Percentiles rank a stretch among this genome's conserved stretches.
These are phyloP conservation scores for Drosophila subpulchrella DNA, from an alignment of 1,140 invertebrate genomes.

Conservation along the genomic window DNA sequence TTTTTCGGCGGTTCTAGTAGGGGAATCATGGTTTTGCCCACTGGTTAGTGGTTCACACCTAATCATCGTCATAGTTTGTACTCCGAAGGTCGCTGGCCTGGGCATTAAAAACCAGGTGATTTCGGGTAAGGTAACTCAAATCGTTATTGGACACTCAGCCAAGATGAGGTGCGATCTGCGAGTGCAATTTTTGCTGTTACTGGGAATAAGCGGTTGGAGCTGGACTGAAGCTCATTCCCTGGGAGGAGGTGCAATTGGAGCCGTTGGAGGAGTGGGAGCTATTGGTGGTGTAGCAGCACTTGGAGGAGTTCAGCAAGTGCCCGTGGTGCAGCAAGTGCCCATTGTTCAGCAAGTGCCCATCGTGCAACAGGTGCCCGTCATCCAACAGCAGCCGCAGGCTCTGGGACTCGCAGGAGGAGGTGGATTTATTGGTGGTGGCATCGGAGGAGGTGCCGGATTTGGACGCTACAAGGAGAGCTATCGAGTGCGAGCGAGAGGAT, in stretches of 20 bases:
- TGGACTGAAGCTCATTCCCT: slow-evolving; percentile 11
- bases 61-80: slow-evolving; percentile 21
- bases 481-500: slow-evolving; percentile 62
- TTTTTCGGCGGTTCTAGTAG: slow-evolving; percentile 22
- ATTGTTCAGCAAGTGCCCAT: slow-evolving; percentile 59
- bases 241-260: slow-evolving; percentile 26
- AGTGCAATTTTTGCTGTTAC: slow-evolving; percentile 38
- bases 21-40: slow-evolving; percentile 40
- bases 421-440: slow-evolving; percentile 48
- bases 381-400: slow-evolving; percentile 64
- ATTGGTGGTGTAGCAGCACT: slow-evolving; percentile 18
- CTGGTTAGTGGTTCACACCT: slow-evolving; percentile 60
- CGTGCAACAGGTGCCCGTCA: slow-evolving; percentile 60
- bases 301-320: slow-evolving; percentile 44
- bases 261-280: slow-evolving; percentile 23
- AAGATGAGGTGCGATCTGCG: slow-evolving; percentile 47
- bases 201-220: slow-evolving; percentile 13
- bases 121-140: slow-evolving; percentile 33
- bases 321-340: slow-evolving; percentile 52
- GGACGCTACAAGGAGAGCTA: slow-evolving; percentile 71
- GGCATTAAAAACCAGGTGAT: slow-evolving; percentile 54
- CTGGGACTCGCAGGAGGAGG: slow-evolving; percentile 51
- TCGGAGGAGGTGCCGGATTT: slow-evolving; percentile 70
- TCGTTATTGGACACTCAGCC: slow-evolving; percentile 14
- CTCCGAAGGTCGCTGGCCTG: slow-evolving; percentile 52